A percentile compares a stretch with the other conserved stretches of the same genome.
These are phyloP conservation scores for Gyrodactylus bullatarudis DNA, from an alignment of 1,140 invertebrate genomes.

Conservation along the genomic window DNA sequence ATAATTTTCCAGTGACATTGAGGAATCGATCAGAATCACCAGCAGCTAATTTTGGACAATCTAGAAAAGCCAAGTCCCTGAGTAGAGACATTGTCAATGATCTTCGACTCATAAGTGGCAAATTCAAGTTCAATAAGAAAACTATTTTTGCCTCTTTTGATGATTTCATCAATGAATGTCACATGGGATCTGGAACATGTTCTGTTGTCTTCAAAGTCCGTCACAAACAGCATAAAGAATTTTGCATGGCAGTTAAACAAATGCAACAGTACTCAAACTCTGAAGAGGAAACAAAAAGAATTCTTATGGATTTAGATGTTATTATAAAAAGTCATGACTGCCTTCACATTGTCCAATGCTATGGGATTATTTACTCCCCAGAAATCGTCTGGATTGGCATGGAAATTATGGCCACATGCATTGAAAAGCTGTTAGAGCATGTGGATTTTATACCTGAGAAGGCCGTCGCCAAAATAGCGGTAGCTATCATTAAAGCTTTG, in stretches of 20 bases:
- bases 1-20: background rate
- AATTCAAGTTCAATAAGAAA: background rate
- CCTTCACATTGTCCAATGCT: conserved; percentile 73
- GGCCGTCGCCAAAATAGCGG: conserved; percentile 73
- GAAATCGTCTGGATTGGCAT: conserved; percentile 97
- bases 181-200: conserved; percentile 70
- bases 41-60: background rate
- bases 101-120: background rate
- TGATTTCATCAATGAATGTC: conserved; percentile 50
- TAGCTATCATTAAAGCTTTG: conserved; percentile 68
- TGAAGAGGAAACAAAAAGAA: conserved; percentile 65
- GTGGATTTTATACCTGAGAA: conserved; percentile 57
- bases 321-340: conserved; percentile 79
- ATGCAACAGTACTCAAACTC: conserved; percentile 76
- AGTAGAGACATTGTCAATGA: background rate
- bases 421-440: conserved; percentile 72
- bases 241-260: conserved; percentile 76
- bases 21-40: background rate
- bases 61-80: background rate
- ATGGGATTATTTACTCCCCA: conserved; percentile 54
- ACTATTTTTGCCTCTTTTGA: conserved; percentile 39
- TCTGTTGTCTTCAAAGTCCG: conserved; percentile 87
- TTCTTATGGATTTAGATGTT: conserved; percentile 89
- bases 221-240: conserved; percentile 40
- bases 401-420: conserved; percentile 89